A percentile compares a stretch with the other conserved stretches of the same genome.
Evolutionary conservation across 2,113 vertebrate species (phyloP).

Genomic region (Dipodomys merriami): DNA sequence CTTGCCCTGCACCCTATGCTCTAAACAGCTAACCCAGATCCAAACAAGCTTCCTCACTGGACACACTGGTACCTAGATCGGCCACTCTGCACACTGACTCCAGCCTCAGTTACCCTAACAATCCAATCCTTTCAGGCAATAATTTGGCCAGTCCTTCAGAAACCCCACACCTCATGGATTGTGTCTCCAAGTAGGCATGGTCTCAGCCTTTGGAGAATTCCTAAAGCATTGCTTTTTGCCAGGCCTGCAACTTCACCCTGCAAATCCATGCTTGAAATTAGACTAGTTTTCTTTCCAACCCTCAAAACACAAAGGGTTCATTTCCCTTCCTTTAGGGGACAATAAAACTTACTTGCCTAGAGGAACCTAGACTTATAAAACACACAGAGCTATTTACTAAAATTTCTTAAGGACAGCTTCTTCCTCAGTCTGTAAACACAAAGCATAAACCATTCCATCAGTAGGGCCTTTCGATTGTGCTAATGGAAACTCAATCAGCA

Average conservation of each 20-base stretch:
- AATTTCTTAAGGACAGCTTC: slow-evolving; percentile 28
- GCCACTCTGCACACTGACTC: too few relatives aligned
- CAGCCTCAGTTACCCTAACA: neutral
- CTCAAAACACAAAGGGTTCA: slow-evolving; percentile 52
- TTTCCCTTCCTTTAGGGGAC: slow-evolving; percentile 29
- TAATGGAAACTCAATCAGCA: slow-evolving; percentile 40
- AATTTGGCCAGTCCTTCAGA: neutral
- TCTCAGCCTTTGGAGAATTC: neutral
- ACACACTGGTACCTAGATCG: neutral
- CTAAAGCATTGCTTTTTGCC: neutral
- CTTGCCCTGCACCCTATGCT: neutral
- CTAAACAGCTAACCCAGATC: neutral
- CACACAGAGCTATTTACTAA: slow-evolving; percentile 43
- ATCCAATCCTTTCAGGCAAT: neutral
- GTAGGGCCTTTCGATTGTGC: neutral
- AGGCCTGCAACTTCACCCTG: neutral
- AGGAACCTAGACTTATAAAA: slow-evolving; percentile 60
- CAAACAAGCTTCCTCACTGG: neutral
- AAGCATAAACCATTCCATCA: neutral
- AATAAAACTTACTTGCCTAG: slow-evolving; percentile 35
- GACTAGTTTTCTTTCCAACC: slow-evolving; percentile 53
- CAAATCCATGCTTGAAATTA: slow-evolving; percentile 26
- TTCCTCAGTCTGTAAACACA: slow-evolving; percentile 36
- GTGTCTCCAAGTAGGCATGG: neutral
- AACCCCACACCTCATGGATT: accelerated